A percentile compares a stretch with the other conserved stretches of the same genome.
phyloP scores from a whole-genome alignment of 2,888 invertebrate species.

The Diaprepes abbreviatus region DNA sequence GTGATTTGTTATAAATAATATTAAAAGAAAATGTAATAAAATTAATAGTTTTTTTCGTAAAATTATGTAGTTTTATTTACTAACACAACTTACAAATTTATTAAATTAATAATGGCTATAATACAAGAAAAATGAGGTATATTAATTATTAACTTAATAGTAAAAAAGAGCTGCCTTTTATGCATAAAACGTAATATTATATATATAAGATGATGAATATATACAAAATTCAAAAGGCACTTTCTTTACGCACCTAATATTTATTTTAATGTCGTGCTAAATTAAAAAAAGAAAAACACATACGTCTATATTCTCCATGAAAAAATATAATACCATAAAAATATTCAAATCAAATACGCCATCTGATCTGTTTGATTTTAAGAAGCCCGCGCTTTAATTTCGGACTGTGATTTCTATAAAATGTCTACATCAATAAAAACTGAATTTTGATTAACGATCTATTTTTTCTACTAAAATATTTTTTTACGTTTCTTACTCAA shows the following conservation, averaged over 20 bases:
- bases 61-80: neutral
- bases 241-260: slow-evolving; percentile 37
- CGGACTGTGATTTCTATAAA: too few relatives aligned
- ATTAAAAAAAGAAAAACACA: neutral
- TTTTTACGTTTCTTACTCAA: too few relatives aligned
- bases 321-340: too few relatives aligned
- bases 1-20: neutral
- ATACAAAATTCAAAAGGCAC: slow-evolving; percentile 42
- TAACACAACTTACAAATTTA: neutral
- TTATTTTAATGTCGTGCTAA: neutral
- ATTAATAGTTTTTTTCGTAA: neutral
- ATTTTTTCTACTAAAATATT: too few relatives aligned
- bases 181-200: slow-evolving; percentile 5
- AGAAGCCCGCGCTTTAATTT: too few relatives aligned
- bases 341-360: too few relatives aligned
- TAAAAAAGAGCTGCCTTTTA: slow-evolving; percentile 7
- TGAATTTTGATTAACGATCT: too few relatives aligned
- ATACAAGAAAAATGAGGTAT: slow-evolving; percentile 18
- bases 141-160: slow-evolving; percentile 9
- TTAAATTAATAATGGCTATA: slow-evolving; percentile 11
- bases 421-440: too few relatives aligned
- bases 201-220: neutral
- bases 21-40: neutral
- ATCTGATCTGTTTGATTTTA: too few relatives aligned
- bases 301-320: too few relatives aligned